phyloP scores from a whole-genome alignment of 2,888 invertebrate species.

The Trissolcus japonicus region DNA sequence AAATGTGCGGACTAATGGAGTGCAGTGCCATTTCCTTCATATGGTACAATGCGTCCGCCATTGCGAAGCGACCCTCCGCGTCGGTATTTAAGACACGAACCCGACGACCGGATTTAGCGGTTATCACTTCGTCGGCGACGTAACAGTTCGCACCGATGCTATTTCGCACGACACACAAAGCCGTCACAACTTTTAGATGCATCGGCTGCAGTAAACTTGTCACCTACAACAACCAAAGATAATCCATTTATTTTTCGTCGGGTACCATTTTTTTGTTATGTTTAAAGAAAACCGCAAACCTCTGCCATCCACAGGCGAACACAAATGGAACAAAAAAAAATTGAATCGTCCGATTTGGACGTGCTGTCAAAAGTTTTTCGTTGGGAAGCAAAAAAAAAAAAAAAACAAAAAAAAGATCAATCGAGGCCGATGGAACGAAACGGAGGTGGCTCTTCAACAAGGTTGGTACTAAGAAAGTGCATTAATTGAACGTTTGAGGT shows the following conservation, averaged over 20 bases:
- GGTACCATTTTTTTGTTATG: too few relatives aligned
- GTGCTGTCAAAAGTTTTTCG: too few relatives aligned
- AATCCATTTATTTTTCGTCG: conserved; percentile 12
- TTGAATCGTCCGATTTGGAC: too few relatives aligned
- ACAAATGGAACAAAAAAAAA: too few relatives aligned
- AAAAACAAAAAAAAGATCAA: too few relatives aligned
- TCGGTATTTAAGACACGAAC: conserved; percentile 95
- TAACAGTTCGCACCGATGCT: conserved; percentile 92
- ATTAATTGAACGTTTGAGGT: too few relatives aligned
- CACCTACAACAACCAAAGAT: conserved; percentile 75
- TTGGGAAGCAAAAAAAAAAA: too few relatives aligned
- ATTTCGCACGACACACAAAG: conserved; percentile 91
- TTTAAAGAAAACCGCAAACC: too few relatives aligned
- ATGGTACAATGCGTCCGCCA: conserved; percentile 91
- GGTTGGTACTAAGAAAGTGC: too few relatives aligned
- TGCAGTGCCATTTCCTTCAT: conserved; percentile 83
- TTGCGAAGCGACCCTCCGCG: conserved; percentile 93
- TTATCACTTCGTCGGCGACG: conserved; percentile 93
- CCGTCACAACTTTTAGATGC: conserved; percentile 87
- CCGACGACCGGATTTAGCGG: conserved; percentile 87
- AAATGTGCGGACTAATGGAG: conserved; percentile 88
- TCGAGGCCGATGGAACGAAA: too few relatives aligned
- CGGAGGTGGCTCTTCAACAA: too few relatives aligned
- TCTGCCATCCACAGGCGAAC: too few relatives aligned
- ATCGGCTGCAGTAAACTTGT: conserved; percentile 83